Percentiles rank a stretch among this genome's conserved stretches.
These are phyloP conservation scores for Semotilus atromaculatus DNA, from an alignment of 2,797 vertebrate species.

Conservation along the genomic window DNA sequence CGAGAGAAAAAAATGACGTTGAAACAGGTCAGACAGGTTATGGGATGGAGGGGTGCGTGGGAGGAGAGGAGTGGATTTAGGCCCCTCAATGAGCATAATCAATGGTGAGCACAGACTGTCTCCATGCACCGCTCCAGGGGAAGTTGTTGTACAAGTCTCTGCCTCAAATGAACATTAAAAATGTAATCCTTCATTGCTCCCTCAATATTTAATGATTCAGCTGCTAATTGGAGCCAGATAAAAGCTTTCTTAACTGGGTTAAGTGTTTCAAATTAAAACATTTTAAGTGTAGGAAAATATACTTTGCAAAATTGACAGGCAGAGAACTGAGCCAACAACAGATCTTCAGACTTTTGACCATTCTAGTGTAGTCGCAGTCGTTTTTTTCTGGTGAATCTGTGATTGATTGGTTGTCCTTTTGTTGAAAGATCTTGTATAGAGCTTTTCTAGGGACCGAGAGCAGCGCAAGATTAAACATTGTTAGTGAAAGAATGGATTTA, in stretches of 20 bases:
- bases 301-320: constrained; percentile 19
- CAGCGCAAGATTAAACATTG: constrained; percentile 26
- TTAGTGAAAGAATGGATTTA: constrained; percentile 32
- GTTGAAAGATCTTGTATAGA: constrained; percentile 39
- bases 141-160: constrained; percentile 61
- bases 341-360: constrained; percentile 9
- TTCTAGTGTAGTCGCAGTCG: neutral
- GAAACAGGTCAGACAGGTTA: constrained; percentile 41
- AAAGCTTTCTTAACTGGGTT: constrained; percentile 64
- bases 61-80: constrained; percentile 34
- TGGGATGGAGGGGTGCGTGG: constrained; percentile 15
- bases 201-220: constrained; percentile 65
- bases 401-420: constrained; percentile 25
- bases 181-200: constrained; percentile 58
- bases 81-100: constrained; percentile 49
- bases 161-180: constrained; percentile 62
- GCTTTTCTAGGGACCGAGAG: constrained; percentile 2
- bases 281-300: constrained; percentile 51
- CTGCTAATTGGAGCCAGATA: constrained; percentile 65
- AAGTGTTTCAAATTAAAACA: constrained; percentile 64
- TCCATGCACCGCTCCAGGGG: constrained; percentile 47
- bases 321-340: constrained; percentile 11
- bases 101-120: constrained; percentile 49
- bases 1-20: neutral
- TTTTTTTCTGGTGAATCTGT: neutral